Evolutionary conservation across 2,113 vertebrate genomes (phyloP).

Genomic region (Tupaia tana): DNA sequence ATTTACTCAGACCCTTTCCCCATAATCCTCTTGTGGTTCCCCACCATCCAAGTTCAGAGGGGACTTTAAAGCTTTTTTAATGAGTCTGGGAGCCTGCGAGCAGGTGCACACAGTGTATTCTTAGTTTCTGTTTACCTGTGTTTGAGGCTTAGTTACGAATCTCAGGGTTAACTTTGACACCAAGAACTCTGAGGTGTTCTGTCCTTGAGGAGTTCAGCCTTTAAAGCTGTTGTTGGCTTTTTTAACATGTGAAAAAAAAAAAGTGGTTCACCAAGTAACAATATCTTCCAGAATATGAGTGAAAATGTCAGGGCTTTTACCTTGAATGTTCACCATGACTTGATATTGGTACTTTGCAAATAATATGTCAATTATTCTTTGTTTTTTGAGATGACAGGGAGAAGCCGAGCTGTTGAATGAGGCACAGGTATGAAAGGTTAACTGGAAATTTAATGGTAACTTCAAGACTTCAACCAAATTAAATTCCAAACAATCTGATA

Average conservation of each 20-base stretch:
- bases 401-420: constrained; percentile 75
- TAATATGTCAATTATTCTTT: constrained; percentile 55
- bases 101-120: neutral
- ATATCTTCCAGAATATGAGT: neutral
- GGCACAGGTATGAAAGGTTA: constrained; percentile 71
- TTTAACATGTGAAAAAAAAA: neutral
- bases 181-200: neutral
- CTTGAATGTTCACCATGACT: constrained; percentile 49
- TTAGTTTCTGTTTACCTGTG: neutral
- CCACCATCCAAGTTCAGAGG: neutral
- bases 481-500: constrained; percentile 76
- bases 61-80: neutral
- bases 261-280: neutral
- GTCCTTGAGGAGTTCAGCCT: neutral
- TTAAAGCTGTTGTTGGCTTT: neutral
- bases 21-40: neutral
- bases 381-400: constrained; percentile 73
- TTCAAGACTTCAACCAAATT: constrained; percentile 78
- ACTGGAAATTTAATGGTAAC: constrained; percentile 80
- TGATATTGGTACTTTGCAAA: constrained; percentile 69
- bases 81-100: neutral
- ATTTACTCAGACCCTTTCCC: constrained; percentile 7
- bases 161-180: neutral
- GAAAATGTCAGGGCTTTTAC: neutral
- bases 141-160: neutral